Conservation (phyloP, 2,888 invertebrate genomes). For the Pristionchus mayeri region DNA sequence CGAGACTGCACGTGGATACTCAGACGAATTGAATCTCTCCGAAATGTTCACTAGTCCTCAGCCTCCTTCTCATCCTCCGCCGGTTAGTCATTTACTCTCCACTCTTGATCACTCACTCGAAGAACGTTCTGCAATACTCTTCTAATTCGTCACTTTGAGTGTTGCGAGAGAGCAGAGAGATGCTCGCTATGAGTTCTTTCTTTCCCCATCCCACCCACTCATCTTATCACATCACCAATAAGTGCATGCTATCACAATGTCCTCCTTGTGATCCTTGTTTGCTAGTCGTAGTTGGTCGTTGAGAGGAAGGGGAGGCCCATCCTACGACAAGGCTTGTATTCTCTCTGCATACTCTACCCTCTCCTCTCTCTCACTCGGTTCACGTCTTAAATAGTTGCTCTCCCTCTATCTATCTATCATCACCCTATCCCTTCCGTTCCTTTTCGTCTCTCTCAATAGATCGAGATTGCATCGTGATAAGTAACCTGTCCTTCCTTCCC, state of each 20-base stretch:
- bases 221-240: conserved; percentile 23
- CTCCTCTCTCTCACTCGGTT: conserved; percentile 2
- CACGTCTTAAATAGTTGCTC: conserved; percentile 35
- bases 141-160: too few relatives aligned
- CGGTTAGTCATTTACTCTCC: background rate
- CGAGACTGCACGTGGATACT: conserved; percentile 19
- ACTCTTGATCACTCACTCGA: too few relatives aligned
- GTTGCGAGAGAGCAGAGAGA: too few relatives aligned
- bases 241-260: background rate
- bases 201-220: background rate
- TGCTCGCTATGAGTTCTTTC: background rate
- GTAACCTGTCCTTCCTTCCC: conserved; percentile 27
- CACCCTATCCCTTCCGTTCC: conserved; percentile 29
- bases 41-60: conserved; percentile 30
- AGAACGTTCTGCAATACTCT: too few relatives aligned
- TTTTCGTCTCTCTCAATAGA: conserved; percentile 38
- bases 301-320: background rate
- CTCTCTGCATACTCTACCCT: background rate
- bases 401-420: conserved; percentile 32
- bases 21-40: conserved; percentile 39
- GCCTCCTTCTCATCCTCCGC: background rate
- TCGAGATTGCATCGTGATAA: conserved; percentile 31
- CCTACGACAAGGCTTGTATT: background rate
- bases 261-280: conserved; percentile 7
- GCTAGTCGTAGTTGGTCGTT: conserved; percentile 7